Percentiles rank a stretch among this genome's conserved stretches.
phyloP scores from a whole-genome alignment of 2,888 invertebrate species.

The Antheraea assamensis region DNA sequence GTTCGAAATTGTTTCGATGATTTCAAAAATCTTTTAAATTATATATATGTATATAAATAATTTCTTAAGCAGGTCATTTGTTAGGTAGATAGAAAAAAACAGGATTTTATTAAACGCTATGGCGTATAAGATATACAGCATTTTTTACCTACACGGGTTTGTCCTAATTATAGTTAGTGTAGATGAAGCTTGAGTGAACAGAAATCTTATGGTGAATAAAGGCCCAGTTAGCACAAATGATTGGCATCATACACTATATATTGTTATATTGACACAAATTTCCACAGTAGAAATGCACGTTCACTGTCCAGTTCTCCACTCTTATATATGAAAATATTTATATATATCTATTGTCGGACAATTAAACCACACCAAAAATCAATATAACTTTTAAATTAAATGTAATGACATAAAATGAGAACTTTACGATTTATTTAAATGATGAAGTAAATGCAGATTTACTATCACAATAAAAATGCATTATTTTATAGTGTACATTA shows the following conservation, averaged over 20 bases:
- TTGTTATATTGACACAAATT: neutral
- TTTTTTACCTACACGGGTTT: constrained; percentile 4
- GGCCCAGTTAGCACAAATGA: constrained; percentile 36
- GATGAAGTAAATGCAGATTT: no score
- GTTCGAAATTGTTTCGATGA: constrained; percentile 41
- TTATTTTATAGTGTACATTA: no score
- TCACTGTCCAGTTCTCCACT: neutral
- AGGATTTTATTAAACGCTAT: constrained; percentile 7
- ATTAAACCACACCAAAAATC: no score
- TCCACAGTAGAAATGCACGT: constrained; percentile 4
- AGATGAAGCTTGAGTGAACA: constrained; percentile 37
- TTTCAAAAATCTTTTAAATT: constrained; percentile 18
- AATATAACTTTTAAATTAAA: no score
- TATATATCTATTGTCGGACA: neutral
- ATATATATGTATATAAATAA: constrained; percentile 3
- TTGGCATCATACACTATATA: constrained; percentile 25
- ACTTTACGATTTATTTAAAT: no score
- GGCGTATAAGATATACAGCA: constrained; percentile 14
- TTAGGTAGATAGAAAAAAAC: constrained; percentile 43
- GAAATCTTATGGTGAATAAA: constrained; percentile 27
- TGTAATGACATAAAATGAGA: no score
- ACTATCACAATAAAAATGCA: no score
- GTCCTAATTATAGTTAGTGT: constrained; percentile 32
- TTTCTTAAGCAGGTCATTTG: constrained; percentile 62
- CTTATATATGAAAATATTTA: neutral